Conservation (phyloP, 1,140 invertebrate species). For the Aethina tumida region DNA sequence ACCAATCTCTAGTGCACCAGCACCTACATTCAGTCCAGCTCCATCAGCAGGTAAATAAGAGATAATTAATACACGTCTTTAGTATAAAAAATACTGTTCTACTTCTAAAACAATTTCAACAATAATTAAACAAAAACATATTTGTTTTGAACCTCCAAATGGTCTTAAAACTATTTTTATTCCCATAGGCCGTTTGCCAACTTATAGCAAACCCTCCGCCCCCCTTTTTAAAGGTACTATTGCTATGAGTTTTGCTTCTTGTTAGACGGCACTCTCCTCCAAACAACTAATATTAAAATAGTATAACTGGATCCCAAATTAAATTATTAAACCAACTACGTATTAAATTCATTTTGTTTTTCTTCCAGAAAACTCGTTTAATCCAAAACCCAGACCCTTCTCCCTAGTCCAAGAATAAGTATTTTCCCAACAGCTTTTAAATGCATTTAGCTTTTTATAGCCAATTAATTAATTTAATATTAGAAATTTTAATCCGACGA, state of each 20-base stretch:
- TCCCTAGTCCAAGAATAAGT: constrained; percentile 45
- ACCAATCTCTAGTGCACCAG: constrained; percentile 39
- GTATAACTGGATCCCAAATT: constrained; percentile 13
- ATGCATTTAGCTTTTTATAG: constrained; percentile 6
- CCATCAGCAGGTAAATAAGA: no score
- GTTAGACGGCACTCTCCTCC: background rate
- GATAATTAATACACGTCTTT: no score
- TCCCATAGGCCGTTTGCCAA: constrained; percentile 2
- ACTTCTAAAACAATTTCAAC: no score
- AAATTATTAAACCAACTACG: background rate
- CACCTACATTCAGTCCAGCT: constrained; percentile 38
- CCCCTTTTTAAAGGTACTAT: no score
- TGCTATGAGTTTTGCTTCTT: constrained; percentile 1
- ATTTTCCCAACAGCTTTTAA: constrained; percentile 3
- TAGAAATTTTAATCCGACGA: no score
- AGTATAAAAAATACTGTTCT: no score
- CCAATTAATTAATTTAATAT: constrained; percentile 6
- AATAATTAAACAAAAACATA: no score
- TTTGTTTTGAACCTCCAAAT: no score
- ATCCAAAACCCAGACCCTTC: constrained; percentile 52
- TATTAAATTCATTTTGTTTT: constrained; percentile 34
- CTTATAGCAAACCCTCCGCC: constrained; percentile 22
- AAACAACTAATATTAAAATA: no score
- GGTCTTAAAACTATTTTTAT: constrained; percentile 7
- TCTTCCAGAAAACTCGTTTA: constrained; percentile 56